Evolutionary conservation across 2,113 vertebrate species (phyloP), one percentile per base, ranked within the genome.

Genomic region (Alligator sinensis): DNA sequence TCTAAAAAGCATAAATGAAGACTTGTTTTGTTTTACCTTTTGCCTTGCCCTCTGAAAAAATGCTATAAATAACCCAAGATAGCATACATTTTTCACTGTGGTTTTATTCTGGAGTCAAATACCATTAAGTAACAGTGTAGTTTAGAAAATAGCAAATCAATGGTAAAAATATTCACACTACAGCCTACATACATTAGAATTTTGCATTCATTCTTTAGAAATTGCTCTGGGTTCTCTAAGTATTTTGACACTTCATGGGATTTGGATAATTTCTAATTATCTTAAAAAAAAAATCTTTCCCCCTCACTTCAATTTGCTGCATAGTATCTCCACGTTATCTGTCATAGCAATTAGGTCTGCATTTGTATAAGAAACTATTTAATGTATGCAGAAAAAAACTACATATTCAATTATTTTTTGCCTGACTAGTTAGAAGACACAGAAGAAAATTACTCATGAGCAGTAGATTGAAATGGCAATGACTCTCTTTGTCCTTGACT

Each of bases 381-480:
- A n/a, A 27, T 1, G 15, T 1, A 0, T 84, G 57, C 47, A 90
- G 62, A 25, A 68, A 91, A 91, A 87, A 38, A 17, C 24, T 68
- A 5, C 28, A 57, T 25, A 11, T 78, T 94, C 16, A 30, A 17
- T 91, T 90, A 68, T 61, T 91, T 96, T 87, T 21, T 90, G 3
- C 60, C 88, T 90, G 38, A 66, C 30, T 87, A 90, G 63, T 55
- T 94, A 54, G 77, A 84, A 79, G 79, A 81, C 54, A 76, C 77
- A 88, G 74, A 28, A 87, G 64, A 77, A 90, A 94, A 85, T 92
- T 91, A 74, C 57, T 91, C 62, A 89, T 70, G 90, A 88, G 82
- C 80, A 60, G 58, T 91, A 78, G 66, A 27, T 27, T 90, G 90
- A 93, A 94, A 68, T 84, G 84, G 74, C 62, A 91, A 68, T 94